Evolutionary conservation across 2,888 invertebrate species (phyloP).

Genomic region (Heteromyza rotundicornis): DNA sequence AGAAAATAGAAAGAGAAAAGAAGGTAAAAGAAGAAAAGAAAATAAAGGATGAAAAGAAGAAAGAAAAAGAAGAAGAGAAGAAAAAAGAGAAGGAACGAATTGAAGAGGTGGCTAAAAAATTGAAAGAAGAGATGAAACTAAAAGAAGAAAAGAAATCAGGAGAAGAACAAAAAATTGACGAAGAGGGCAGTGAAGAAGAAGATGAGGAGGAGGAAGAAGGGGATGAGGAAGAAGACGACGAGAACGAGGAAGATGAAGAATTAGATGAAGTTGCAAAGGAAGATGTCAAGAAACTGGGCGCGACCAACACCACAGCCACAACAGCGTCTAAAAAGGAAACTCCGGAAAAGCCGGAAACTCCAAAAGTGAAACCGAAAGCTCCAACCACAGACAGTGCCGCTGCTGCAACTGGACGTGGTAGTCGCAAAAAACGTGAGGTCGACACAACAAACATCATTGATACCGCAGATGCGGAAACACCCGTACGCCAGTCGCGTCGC

Average conservation of each 20-base stretch:
- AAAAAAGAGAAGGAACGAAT: conserved; percentile 14
- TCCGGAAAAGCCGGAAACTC: conserved; percentile 13
- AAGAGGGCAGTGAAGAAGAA: conserved; percentile 3
- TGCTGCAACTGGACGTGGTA: conserved; percentile 42
- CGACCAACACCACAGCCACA: conserved; percentile 11
- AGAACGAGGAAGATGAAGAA: not conserved
- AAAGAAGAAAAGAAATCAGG: not conserved
- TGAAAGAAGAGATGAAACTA: conserved; percentile 11
- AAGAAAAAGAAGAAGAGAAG: not conserved
- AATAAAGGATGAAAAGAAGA: not conserved
- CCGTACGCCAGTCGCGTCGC: conserved; percentile 79
- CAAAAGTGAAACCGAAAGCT: not conserved
- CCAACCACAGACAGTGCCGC: conserved; percentile 15
- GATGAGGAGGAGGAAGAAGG: not conserved
- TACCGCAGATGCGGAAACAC: conserved; percentile 51
- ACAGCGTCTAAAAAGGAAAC: conserved; percentile 30
- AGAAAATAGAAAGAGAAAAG: conserved; percentile 10
- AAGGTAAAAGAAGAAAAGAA: not conserved
- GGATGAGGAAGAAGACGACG: not conserved
- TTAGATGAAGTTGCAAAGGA: not conserved
- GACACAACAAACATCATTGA: conserved; percentile 60
- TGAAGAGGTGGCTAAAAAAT: conserved; percentile 18
- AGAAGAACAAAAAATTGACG: not conserved
- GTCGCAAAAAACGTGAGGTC: conserved; percentile 54
- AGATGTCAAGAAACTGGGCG: conserved; percentile 2